Evolutionary conservation across 2,113 vertebrate species (phyloP).

Genomic region (Mirounga angustirostris): DNA sequence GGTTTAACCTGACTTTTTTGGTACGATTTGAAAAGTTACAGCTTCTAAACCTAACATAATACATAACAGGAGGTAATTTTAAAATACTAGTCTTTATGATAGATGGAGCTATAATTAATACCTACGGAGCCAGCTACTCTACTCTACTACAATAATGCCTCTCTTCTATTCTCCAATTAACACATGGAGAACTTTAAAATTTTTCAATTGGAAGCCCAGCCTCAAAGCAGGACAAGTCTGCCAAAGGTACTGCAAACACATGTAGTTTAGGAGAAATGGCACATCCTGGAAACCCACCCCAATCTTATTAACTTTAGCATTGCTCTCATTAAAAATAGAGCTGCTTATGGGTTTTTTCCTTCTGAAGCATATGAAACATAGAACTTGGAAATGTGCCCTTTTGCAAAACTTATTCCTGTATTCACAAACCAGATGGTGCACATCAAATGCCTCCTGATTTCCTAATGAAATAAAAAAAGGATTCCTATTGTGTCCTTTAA

Average conservation of each 20-base stretch:
- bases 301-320: conserved; percentile 58
- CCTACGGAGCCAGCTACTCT: conserved; percentile 59
- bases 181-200: conserved; percentile 68
- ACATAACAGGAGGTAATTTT: conserved; percentile 66
- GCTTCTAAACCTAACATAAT: conserved; percentile 62
- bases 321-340: conserved; percentile 79
- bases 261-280: conserved; percentile 54
- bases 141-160: conserved; percentile 31
- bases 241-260: conserved; percentile 62
- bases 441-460: conserved; percentile 78
- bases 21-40: background rate
- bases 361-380: conserved; percentile 62
- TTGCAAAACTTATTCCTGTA: conserved; percentile 70
- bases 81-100: conserved; percentile 74
- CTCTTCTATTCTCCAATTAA: conserved; percentile 76
- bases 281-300: conserved; percentile 56
- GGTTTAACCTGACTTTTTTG: background rate
- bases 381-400: conserved; percentile 77
- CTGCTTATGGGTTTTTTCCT: conserved; percentile 66
- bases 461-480: conserved; percentile 84
- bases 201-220: conserved; percentile 73
- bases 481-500: conserved; percentile 86
- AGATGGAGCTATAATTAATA: conserved; percentile 73
- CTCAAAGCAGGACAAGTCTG: conserved; percentile 37
- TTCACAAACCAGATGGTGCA: conserved; percentile 88